Evolutionary conservation across 2,113 vertebrate species (phyloP), one percentile per base, ranked within the genome.

Genomic region (Thalassarche chlororhynchos): DNA sequence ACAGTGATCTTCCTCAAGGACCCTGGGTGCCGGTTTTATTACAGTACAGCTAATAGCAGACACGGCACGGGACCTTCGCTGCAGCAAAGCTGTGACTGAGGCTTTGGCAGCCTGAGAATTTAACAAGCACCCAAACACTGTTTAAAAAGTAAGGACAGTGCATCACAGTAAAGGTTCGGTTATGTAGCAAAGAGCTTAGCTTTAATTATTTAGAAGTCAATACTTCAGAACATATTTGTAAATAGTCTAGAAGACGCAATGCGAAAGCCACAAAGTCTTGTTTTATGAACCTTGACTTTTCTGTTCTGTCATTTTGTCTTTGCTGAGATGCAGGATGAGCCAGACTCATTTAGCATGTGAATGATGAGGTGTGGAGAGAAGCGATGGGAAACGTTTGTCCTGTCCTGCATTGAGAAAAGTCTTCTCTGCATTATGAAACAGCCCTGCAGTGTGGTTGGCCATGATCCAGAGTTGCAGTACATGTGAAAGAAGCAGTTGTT

Each of bases 31-130:
- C 3, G 2, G 5, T 68, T 79, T 61, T 38, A n/a, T 26, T 87
- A 44, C 28, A 46, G 7, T 17, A 12, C 8, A 75, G 23, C 17
- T 60, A 26, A 18, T 2, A 70, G 65, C 55, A 64, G 38, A 10
- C 21, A 1, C 1, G 2, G 42, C 84, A 31, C 0, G 1, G 54
- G 36, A 31, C n/a, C 28, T 74, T 51, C 9, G 14, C 55, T 66
- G n/a, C 64, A 71, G 65, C 38, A 46, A n/a, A 82, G 28, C 15
- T 72, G 20, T 55, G 64, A 3, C 52, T 15, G 21, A 71, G 47
- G 38, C 47, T 79, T 83, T 58, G 57, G 52, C 52, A 85, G 36
- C 66, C 69, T 42, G n/a, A 64, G 61, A 47, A 49, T 24, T 34
- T 40, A 76, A 44, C 31, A 77, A 77, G 24, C n/a, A 57, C 8